Evolutionary conservation across 2,888 invertebrate genomes (phyloP).

Genomic region (Chrysotoxum bicinctum): DNA sequence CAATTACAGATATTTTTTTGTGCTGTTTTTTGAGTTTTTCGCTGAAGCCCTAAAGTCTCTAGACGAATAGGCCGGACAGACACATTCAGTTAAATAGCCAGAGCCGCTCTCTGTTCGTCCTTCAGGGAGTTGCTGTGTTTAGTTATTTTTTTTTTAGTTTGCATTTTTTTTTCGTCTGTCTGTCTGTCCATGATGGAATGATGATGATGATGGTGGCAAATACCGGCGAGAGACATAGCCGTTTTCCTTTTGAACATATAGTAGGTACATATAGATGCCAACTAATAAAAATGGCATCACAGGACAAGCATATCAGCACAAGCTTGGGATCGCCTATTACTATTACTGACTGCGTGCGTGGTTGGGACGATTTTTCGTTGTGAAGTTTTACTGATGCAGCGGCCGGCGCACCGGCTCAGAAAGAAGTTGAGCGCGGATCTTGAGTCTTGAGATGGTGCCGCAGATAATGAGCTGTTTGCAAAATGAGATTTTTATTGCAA

Average conservation of each 20-base stretch:
- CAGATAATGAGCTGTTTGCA: constrained; percentile 61
- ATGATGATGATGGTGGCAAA: constrained; percentile 68
- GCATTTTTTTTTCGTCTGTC: constrained; percentile 9
- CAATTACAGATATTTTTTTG: constrained; percentile 69
- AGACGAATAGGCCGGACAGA: constrained; percentile 32
- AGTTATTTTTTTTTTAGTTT: neutral
- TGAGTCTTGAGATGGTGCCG: constrained; percentile 59
- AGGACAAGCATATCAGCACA: constrained; percentile 44
- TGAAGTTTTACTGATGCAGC: neutral
- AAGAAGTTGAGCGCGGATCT: neutral
- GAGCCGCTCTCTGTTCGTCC: constrained; percentile 53
- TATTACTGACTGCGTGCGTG: constrained; percentile 5
- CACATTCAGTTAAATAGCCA: constrained; percentile 51
- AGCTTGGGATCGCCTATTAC: constrained; percentile 9
- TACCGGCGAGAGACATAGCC: constrained; percentile 39
- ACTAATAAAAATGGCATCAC: constrained; percentile 63
- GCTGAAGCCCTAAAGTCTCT: constrained; percentile 41
- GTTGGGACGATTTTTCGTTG: neutral
- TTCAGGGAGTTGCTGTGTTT: constrained; percentile 41
- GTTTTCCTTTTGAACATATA: constrained; percentile 22
- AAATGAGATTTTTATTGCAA: constrained; percentile 63
- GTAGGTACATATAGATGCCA: neutral
- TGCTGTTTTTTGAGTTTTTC: constrained; percentile 19
- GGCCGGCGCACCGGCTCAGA: neutral
- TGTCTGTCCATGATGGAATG: constrained; percentile 60